phyloP scores from a whole-genome alignment of 2,797 vertebrate species.

The Myripristis murdjan region DNA sequence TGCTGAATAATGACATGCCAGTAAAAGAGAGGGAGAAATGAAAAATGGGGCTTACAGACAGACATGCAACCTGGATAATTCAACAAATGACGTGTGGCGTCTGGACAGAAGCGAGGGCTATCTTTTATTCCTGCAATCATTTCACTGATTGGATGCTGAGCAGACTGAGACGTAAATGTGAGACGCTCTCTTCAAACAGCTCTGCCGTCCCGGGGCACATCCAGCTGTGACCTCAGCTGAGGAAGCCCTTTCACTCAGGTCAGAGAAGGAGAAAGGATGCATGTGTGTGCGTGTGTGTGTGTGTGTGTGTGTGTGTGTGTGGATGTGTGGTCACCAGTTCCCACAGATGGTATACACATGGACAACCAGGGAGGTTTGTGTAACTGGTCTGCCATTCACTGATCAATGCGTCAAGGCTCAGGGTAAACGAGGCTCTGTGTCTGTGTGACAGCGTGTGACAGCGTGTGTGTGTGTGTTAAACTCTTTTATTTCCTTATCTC shows the following conservation, averaged over 20 bases:
- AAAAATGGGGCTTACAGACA: conserved; percentile 1
- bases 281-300: conserved; percentile 20
- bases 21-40: conserved; percentile 28
- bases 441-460: conserved; percentile 10
- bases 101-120: conserved; percentile 27
- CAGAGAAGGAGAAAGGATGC: conserved; percentile 20
- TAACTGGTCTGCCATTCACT: conserved; percentile 52
- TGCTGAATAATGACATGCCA: conserved; percentile 56
- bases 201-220: conserved; percentile 46
- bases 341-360: conserved; percentile 82
- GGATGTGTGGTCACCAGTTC: conserved; percentile 60
- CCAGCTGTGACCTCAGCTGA: conserved; percentile 67
- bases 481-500: too few relatives aligned
- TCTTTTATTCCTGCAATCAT: conserved; percentile 44
- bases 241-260: conserved; percentile 49
- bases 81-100: conserved; percentile 26
- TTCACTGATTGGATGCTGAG: conserved; percentile 59
- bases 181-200: conserved; percentile 27
- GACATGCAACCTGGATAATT: conserved; percentile 50
- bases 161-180: conserved; percentile 63
- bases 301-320: background rate
- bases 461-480: conserved; percentile 9
- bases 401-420: conserved; percentile 63
- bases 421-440: conserved; percentile 40
- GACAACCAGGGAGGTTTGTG: conserved; percentile 65